phyloP scores from a whole-genome alignment of 2,888 invertebrate genomes.

The Hirtodrosophila cameraria region DNA sequence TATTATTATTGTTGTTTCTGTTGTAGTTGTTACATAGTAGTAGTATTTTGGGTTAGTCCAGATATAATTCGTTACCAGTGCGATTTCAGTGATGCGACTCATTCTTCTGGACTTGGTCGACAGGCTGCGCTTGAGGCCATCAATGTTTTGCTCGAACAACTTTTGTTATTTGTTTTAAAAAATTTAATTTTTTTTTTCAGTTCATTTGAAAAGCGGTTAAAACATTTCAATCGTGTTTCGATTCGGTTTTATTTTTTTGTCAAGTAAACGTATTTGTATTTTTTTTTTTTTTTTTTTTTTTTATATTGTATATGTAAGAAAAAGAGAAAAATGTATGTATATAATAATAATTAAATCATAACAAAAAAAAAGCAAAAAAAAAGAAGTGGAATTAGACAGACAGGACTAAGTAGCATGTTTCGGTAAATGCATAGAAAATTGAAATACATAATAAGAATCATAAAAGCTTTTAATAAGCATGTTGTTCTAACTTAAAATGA shows the following conservation, averaged over 20 bases:
- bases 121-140: constrained; percentile 92
- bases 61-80: constrained; percentile 89
- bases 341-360: constrained; percentile 34
- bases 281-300: constrained; percentile 19
- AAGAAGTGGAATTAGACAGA: background rate
- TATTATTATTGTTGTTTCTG: constrained; percentile 20
- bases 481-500: background rate
- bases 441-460: background rate
- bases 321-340: constrained; percentile 64
- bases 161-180: constrained; percentile 77
- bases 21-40: constrained; percentile 19
- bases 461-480: constrained; percentile 4
- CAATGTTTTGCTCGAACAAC: constrained; percentile 95
- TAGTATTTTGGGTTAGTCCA: constrained; percentile 74
- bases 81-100: constrained; percentile 92
- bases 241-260: constrained; percentile 35
- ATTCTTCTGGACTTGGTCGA: constrained; percentile 91
- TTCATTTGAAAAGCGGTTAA: constrained; percentile 4
- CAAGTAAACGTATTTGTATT: constrained; percentile 19
- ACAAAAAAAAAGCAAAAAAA: constrained; percentile 12
- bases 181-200: constrained; percentile 15
- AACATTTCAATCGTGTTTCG: constrained; percentile 11
- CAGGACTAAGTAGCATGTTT: constrained; percentile 7
- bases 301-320: constrained; percentile 62
- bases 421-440: constrained; percentile 6